Conservation (phyloP, 1,140 invertebrate genomes). For the Caligus rogercresseyi region DNA sequence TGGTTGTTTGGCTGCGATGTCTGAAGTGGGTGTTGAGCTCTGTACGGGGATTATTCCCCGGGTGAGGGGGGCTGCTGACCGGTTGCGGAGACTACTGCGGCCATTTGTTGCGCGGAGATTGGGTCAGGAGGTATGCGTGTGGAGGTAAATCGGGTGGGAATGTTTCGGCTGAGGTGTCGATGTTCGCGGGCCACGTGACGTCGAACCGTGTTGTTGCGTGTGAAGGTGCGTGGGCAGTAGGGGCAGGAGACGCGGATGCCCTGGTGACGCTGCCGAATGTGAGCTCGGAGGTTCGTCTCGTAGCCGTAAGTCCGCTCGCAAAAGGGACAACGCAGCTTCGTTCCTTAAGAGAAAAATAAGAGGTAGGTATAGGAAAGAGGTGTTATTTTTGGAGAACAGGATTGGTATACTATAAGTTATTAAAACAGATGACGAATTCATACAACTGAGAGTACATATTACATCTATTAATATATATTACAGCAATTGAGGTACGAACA, state of each 20-base stretch:
- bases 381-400: too few species aligned
- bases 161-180: conserved; percentile 22
- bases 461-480: too few species aligned
- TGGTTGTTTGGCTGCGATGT: background rate
- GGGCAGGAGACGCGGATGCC: conserved; percentile 70
- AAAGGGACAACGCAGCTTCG: conserved; percentile 74
- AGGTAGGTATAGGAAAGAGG: background rate
- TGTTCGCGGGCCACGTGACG: conserved; percentile 70
- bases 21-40: background rate
- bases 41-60: background rate
- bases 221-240: conserved; percentile 71
- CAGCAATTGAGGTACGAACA: too few species aligned
- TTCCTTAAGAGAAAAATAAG: conserved; percentile 37
- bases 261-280: conserved; percentile 71
- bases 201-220: conserved; percentile 70
- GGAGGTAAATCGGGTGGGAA: conserved; percentile 14
- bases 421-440: too few species aligned
- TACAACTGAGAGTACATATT: too few species aligned
- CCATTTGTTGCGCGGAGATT: background rate
- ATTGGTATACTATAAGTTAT: too few species aligned
- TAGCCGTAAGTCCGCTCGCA: conserved; percentile 80
- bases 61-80: background rate
- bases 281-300: conserved; percentile 72
- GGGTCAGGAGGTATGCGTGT: conserved; percentile 14
- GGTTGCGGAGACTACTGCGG: background rate